A percentile compares a stretch with the other conserved stretches of the same genome.
phyloP scores from a whole-genome alignment of 2,113 vertebrate species.

The Rhinoderma darwinii region DNA sequence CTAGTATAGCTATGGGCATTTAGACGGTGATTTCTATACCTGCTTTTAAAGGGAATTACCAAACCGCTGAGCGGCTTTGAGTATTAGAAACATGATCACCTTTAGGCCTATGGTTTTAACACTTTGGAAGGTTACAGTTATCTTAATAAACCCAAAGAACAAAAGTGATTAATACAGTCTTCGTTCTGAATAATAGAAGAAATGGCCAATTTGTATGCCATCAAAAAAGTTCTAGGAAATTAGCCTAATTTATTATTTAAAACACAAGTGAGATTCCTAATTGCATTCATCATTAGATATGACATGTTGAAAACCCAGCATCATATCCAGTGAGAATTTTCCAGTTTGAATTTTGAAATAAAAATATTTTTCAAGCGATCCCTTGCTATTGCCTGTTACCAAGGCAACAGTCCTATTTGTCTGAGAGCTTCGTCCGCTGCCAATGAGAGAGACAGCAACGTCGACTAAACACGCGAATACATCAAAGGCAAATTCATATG shows the following conservation, averaged over 20 bases:
- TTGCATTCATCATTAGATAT: slow-evolving; percentile 87
- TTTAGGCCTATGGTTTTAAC: slow-evolving; percentile 71
- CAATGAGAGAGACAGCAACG: slow-evolving; percentile 82
- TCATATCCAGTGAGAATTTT: slow-evolving; percentile 83
- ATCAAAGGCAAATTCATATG: slow-evolving; percentile 90
- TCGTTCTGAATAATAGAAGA: slow-evolving; percentile 70
- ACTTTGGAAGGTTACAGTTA: slow-evolving; percentile 65
- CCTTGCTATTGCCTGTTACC: slow-evolving; percentile 89
- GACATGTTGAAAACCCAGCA: slow-evolving; percentile 82
- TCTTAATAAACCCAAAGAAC: slow-evolving; percentile 76
- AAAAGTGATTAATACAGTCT: slow-evolving; percentile 82
- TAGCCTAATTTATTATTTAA: slow-evolving; percentile 88
- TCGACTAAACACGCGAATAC: slow-evolving; percentile 85
- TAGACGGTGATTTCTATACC: slow-evolving; percentile 75
- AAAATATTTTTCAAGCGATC: slow-evolving; percentile 93
- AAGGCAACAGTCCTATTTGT: slow-evolving; percentile 96
- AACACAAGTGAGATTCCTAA: slow-evolving; percentile 86
- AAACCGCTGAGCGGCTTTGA: slow-evolving; percentile 73
- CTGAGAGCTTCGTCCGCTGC: slow-evolving; percentile 82
- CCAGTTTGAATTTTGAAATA: slow-evolving; percentile 88
- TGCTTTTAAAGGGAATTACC: slow-evolving; percentile 73
- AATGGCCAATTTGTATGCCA: slow-evolving; percentile 78
- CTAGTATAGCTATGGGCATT: slow-evolving; percentile 74
- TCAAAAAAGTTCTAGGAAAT: slow-evolving; percentile 80
- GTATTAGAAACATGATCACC: slow-evolving; percentile 68